Conservation (phyloP, 2,888 invertebrate species). For the Meloe dianella region DNA sequence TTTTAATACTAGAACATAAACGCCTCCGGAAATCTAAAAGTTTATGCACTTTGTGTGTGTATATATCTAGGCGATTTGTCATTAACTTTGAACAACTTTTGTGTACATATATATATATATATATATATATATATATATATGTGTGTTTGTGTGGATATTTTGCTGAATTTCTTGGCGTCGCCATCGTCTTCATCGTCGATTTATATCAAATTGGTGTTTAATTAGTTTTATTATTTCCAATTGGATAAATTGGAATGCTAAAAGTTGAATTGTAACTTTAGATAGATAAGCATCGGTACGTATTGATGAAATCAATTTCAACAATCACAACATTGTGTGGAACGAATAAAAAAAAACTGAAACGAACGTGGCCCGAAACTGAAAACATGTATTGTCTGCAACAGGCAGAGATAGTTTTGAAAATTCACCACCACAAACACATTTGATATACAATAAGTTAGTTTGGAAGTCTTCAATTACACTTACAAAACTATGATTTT, state of each 20-base stretch:
- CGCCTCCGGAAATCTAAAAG: conserved; percentile 16
- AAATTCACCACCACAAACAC: background rate
- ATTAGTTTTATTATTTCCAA: background rate
- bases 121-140: no score
- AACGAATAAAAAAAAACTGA: no score
- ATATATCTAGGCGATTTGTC: conserved; percentile 19
- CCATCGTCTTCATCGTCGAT: background rate
- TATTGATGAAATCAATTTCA: background rate
- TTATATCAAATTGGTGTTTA: background rate
- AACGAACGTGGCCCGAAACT: background rate
- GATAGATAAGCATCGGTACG: background rate
- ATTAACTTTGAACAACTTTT: conserved; percentile 13
- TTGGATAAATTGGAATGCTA: background rate
- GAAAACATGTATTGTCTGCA: background rate
- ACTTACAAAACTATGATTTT: no score
- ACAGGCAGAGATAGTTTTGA: background rate
- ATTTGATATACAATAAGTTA: no score
- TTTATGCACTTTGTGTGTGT: conserved; percentile 13
- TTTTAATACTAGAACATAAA: background rate
- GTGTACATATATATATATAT: background rate
- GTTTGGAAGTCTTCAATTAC: no score
- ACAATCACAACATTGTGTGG: no score
- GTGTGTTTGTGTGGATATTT: no score
- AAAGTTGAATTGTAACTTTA: background rate
- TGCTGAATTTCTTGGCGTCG: background rate